A percentile compares a stretch with the other conserved stretches of the same genome.
Evolutionary conservation across 30 jellyfish, hydroid and myxozoan genomes (phyloP).

Genomic region (Chrysaora quinquecirrha): DNA sequence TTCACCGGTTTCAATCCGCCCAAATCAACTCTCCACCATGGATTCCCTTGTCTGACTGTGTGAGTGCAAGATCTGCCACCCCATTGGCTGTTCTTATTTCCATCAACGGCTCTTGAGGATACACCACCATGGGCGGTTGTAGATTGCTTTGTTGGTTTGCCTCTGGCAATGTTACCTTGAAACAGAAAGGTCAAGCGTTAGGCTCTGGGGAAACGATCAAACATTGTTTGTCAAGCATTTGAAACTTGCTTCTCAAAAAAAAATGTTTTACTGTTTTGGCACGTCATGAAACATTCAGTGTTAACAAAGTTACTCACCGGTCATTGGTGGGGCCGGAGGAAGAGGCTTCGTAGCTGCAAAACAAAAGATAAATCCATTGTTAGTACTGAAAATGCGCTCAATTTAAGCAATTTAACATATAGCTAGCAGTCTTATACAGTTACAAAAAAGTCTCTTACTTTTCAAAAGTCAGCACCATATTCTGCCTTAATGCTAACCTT

Average conservation of each 20-base stretch:
- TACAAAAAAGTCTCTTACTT: no score
- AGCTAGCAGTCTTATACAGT: no score
- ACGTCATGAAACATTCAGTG: no score
- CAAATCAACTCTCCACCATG: constrained; percentile 58
- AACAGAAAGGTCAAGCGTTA: background rate
- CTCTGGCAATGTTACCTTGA: constrained; percentile 36
- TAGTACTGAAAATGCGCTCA: background rate
- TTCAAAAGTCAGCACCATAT: no score
- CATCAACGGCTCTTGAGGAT: constrained; percentile 39
- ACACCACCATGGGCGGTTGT: constrained; percentile 43
- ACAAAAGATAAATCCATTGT: background rate
- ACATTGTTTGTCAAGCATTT: no score
- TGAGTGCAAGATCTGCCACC: constrained; percentile 53
- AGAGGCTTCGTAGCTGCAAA: background rate
- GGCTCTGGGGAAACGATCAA: no score
- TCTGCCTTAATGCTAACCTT: no score
- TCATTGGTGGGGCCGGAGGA: constrained; percentile 25
- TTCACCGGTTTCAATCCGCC: constrained; percentile 4
- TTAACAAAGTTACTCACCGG: constrained; percentile 20
- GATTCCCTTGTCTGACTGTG: constrained; percentile 37
- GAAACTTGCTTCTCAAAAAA: no score
- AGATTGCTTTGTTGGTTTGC: constrained; percentile 35
- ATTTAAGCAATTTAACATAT: background rate
- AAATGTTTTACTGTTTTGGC: constrained; percentile 1
- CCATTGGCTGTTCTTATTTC: constrained; percentile 29